These are phyloP conservation scores for Drosophila incognita DNA, from an alignment of 2,888 invertebrate species.

Conservation along the genomic window DNA sequence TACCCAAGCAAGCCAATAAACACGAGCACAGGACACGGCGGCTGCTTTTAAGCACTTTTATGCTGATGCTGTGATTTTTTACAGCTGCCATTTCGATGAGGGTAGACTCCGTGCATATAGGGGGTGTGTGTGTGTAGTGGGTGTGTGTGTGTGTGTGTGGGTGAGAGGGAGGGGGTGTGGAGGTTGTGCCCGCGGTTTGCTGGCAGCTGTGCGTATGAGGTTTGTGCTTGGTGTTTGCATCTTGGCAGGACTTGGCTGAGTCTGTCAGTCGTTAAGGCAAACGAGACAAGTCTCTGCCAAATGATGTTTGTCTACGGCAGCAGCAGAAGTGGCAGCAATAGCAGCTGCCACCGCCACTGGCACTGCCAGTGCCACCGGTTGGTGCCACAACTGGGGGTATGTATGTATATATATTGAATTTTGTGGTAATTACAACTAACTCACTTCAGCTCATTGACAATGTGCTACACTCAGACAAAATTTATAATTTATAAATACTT, in stretches of 20 bases:
- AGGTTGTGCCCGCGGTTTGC: conserved; percentile 14
- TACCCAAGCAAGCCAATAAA: conserved; percentile 13
- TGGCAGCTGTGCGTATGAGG: conserved; percentile 66
- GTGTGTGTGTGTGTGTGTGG: neutral
- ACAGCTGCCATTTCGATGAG: conserved; percentile 76
- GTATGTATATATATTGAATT: conserved; percentile 72
- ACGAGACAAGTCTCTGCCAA: conserved; percentile 66
- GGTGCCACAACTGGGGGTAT: conserved; percentile 23
- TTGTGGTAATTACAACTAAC: conserved; percentile 80
- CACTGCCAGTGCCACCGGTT: conserved; percentile 10
- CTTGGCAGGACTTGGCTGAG: conserved; percentile 47
- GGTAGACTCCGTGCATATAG: neutral
- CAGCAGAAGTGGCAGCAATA: conserved; percentile 28
- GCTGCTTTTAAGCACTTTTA: conserved; percentile 79
- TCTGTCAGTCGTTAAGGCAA: conserved; percentile 71
- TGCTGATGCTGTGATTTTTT: conserved; percentile 81
- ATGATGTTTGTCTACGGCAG: conserved; percentile 73
- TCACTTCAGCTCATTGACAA: conserved; percentile 71
- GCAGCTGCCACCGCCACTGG: conserved; percentile 20
- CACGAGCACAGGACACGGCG: conserved; percentile 53
- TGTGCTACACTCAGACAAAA: conserved; percentile 2
- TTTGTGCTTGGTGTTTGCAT: conserved; percentile 53
- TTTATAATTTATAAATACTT: too few species aligned
- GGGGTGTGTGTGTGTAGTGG: neutral
- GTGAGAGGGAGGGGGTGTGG: neutral